phyloP scores from a whole-genome alignment of 2,888 invertebrate species.

The Branchellion lobata region DNA sequence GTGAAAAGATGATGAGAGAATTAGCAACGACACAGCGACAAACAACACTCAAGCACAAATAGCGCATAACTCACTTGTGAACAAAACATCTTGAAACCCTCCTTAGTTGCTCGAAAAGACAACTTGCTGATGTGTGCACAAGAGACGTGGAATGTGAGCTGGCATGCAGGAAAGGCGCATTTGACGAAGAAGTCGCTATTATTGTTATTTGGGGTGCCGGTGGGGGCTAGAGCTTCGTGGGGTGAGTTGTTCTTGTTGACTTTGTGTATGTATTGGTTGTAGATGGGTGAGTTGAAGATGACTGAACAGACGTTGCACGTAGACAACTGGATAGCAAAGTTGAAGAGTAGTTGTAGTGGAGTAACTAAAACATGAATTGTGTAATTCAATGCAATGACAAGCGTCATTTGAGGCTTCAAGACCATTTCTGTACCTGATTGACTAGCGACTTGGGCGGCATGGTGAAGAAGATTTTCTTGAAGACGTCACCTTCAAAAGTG shows the following conservation, averaged over 20 bases:
- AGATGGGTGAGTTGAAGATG: constrained; percentile 15
- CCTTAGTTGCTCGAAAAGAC: not conserved
- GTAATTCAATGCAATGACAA: too few species aligned
- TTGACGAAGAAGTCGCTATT: not conserved
- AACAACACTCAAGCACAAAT: not conserved
- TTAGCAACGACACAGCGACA: not conserved
- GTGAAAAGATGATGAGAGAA: not conserved
- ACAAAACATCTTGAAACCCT: not conserved
- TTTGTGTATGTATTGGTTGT: not conserved
- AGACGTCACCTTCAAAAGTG: constrained; percentile 56
- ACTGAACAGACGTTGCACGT: not conserved
- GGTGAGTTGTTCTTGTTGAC: constrained; percentile 10
- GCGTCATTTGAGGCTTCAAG: too few species aligned
- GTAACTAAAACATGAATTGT: not conserved
- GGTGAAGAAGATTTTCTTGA: not conserved
- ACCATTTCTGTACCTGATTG: not conserved
- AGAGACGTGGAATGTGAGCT: not conserved
- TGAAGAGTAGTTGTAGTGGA: not conserved
- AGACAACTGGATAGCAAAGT: not conserved
- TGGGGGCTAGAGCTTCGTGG: too few species aligned
- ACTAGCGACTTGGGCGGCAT: not conserved
- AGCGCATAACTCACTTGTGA: too few species aligned
- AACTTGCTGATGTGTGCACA: not conserved
- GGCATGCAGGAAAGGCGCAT: not conserved
- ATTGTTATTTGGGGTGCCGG: not conserved